A percentile compares a stretch with the other conserved stretches of the same genome.
These are phyloP conservation scores for Stramonita haemastoma DNA, from an alignment of 2,888 invertebrate species.

Conservation along the genomic window DNA sequence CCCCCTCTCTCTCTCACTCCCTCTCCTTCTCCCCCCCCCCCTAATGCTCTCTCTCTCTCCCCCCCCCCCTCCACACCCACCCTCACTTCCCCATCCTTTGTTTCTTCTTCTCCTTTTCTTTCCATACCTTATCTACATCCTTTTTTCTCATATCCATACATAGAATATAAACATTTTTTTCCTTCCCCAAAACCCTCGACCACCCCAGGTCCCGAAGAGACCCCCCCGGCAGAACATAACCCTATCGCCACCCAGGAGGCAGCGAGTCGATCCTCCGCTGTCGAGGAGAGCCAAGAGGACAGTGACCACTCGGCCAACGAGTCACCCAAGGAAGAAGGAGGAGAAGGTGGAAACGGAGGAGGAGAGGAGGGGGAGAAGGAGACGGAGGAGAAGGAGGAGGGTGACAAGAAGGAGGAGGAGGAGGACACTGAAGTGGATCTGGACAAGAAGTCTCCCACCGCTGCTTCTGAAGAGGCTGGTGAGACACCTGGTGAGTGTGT, in stretches of 20 bases:
- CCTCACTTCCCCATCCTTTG: neutral
- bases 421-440: neutral
- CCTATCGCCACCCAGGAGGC: constrained; percentile 36
- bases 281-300: neutral
- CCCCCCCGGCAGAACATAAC: constrained; percentile 31
- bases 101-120: too few species aligned
- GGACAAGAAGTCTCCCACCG: constrained; percentile 26
- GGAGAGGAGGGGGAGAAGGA: neutral
- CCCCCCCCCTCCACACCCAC: too few species aligned
- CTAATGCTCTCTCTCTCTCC: neutral
- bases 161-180: too few species aligned
- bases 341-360: neutral
- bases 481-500: neutral
- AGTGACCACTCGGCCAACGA: neutral
- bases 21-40: neutral
- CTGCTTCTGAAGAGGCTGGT: neutral
- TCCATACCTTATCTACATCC: too few species aligned
- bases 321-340: neutral
- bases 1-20: neutral
- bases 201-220: neutral
- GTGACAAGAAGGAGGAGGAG: neutral
- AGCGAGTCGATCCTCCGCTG: neutral
- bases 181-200: neutral
- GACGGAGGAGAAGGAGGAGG: neutral
- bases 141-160: too few species aligned